Base-by-base conservation (phyloP, 2,113 vertebrate genomes). In the zebrafish (Danio rerio) region DNA sequence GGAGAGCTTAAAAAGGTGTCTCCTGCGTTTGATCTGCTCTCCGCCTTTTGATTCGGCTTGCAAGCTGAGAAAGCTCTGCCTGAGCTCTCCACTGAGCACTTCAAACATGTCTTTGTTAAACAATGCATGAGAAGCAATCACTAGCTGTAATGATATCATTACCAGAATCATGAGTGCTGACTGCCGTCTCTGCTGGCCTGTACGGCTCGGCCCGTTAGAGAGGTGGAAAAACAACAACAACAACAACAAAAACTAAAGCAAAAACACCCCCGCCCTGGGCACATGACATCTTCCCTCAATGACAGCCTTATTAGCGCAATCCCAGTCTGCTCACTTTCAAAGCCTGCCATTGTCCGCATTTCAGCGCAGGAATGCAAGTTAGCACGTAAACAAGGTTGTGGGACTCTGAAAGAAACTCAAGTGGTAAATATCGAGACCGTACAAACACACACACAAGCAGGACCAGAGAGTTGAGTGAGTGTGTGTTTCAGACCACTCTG, bases 121-220 rank as follows among this genome's bases (percentile, higher is more conserved):
- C 85, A 86, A 86, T 86, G 85, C 85, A 86, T 84, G 82, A 86
- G 85, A 86, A 86, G 85, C 85, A 86, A 86, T 83, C 42, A 83
- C 85, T 81, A 52, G 59, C 66, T 78, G 73, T 84, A 86, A 84
- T 86, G 85, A 84, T 83, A 86, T 86, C 85, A 86, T 86, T 86
- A 86, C 85, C 52, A 78, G 82, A 84, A 84, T 86, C 85, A 84
- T 70, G 78, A 80, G 52, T 71, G 73, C 83, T 79, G 78, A 86
- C 81, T 81, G 47, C 84, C 12, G 59, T 78, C 78, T 86, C 78
- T 84, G 69, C 82, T 81, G 78, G 74, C 73, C 73, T 66, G 72
- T 47, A 78, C 18, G 18, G 18, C 18, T 50, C 13, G 69, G 77
- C 49, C 47, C 50, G 47, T 71, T 52, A 72, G 10, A 55, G 62